Conservation (phyloP, 2,797 vertebrate genomes). For the Pagetopsis macropterus region DNA sequence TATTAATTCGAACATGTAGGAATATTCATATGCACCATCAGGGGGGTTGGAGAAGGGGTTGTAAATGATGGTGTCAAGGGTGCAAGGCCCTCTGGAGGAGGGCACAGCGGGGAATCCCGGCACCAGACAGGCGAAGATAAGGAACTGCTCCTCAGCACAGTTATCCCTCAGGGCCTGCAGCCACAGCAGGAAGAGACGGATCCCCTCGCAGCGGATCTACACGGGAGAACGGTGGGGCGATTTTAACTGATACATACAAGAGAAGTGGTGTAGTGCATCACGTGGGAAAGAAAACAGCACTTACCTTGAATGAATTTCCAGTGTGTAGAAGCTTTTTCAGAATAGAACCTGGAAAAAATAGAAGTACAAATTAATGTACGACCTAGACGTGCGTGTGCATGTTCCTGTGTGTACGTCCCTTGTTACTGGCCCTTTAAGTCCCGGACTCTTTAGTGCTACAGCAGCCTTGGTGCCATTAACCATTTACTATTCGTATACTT, state of each 20-base stretch:
- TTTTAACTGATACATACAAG: slow-evolving; percentile 8
- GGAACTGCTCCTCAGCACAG: slow-evolving; percentile 94
- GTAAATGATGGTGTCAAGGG: slow-evolving; percentile 94
- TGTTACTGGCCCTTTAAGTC: too few species aligned
- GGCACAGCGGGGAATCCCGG: slow-evolving; percentile 94
- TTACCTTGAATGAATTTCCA: slow-evolving; percentile 98
- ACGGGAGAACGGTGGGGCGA: slow-evolving; percentile 10
- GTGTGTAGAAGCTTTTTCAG: slow-evolving; percentile 99
- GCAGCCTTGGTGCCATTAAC: too few species aligned
- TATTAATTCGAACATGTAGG: background rate
- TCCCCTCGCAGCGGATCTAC: slow-evolving; percentile 97
- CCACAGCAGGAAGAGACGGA: slow-evolving; percentile 97
- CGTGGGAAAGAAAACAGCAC: background rate
- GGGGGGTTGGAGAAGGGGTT: slow-evolving; percentile 82
- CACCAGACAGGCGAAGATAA: slow-evolving; percentile 96
- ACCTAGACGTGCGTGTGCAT: too few species aligned
- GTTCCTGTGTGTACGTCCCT: too few species aligned
- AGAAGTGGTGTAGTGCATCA: background rate
- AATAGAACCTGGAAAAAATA: slow-evolving; percentile 88
- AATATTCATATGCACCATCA: slow-evolving; percentile 83
- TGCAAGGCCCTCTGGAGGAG: slow-evolving; percentile 92
- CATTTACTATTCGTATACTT: too few species aligned
- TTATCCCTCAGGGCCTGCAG: slow-evolving; percentile 96
- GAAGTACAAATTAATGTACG: background rate
- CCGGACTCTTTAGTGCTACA: too few species aligned